Base-by-base conservation (phyloP, 2,797 vertebrate species). In the Petrocephalus schoutedeni region DNA sequence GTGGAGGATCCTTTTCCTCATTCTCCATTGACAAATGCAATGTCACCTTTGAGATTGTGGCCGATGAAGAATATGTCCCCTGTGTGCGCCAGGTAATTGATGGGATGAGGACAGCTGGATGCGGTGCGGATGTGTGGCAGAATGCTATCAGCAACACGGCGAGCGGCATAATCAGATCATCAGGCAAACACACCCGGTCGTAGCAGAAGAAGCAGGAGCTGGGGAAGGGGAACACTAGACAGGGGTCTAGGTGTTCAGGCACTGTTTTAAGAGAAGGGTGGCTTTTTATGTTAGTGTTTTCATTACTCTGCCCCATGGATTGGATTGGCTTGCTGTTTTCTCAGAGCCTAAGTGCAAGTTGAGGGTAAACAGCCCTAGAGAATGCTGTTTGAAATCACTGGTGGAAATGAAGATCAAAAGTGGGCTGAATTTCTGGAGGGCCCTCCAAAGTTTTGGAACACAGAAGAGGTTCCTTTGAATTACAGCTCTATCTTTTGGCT, bases 1-100 rank as follows among this genome's bases (percentile, higher is more conserved):
- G 4, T 19, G 9, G 53, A 19, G 49, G 80, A 23, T 51, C 16
- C 14, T 84, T 54, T 54, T 49, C 5, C 45, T 58, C 54, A 57
- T 57, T 57, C 54, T 56, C 12, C 54, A 51, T 36, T 28, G 84
- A 86, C 28, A 88, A 82, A 57, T 88, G 41, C 51, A 59, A 49
- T 45, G 86, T 90, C 77, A 87, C 58, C 67, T 92, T 16, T 32
- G 2, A n/a, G 85, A 32, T 80, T 85, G 86, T 41, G 77, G n/a
- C 77, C 90, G 2, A 54, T 88, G 88, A 67, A 86, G 89, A 59
- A 89, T 88, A 1, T 0, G 23, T 88, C 87, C 90, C 0, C 4
- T 14, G 14, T 58, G 0, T 36, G 14, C 85, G 86, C 86, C 36
- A 0, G 82, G 87, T 89, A 89, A 89, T 84, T 87, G 85, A 74